Evolutionary conservation across 2,797 vertebrate genomes (phyloP), one percentile per base, ranked within the genome.

Genomic region (Eremophila alpestris): DNA sequence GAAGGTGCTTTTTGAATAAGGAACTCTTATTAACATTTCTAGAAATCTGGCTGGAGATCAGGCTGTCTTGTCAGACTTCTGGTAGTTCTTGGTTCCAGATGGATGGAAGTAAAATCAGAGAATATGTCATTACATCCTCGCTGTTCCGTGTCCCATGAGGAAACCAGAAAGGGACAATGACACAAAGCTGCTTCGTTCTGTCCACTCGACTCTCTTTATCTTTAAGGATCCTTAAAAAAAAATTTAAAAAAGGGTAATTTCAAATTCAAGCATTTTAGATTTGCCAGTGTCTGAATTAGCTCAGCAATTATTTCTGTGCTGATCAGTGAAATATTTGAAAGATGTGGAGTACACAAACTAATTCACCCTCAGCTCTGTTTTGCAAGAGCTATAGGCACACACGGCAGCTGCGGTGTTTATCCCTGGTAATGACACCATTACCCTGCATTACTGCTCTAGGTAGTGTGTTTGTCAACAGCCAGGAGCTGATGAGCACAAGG

Each of bases 31-130:
- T 97, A 97, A 96, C 95, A 96, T 95, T 96, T 96, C 94, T 97
- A 95, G 95, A 96, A 96, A 95, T 96, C 96, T 98, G 97, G 93
- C 97, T 96, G 92, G 96, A 97, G 96, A 97, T 91, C 95, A 92
- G 93, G 90, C 87, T 97, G 97, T 95, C 97, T 98, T 97, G 97
- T 98, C 96, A 97, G 97, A 93, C 97, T 97, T 97, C 96, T 98
- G 97, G 94, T 97, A 95, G 95, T 89, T 97, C 96, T 97, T 93
- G 90, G 75, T 95, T 96, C 96, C 96, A 96, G 94, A 93, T 94
- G 95, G 96, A 96, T 97, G 94, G 97, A 97, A 95, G 94, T 49
- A 97, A 94, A 94, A 94, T 96, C 95, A 93, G 94, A 96, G 95
- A 96, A 95, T 93, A 92, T 89, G 79, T 96, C 93, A 94, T 92